A percentile compares a stretch with the other conserved stretches of the same genome.
Evolutionary conservation across 1,140 invertebrate species (phyloP).

Genomic region (Drosophila bipectinata): DNA sequence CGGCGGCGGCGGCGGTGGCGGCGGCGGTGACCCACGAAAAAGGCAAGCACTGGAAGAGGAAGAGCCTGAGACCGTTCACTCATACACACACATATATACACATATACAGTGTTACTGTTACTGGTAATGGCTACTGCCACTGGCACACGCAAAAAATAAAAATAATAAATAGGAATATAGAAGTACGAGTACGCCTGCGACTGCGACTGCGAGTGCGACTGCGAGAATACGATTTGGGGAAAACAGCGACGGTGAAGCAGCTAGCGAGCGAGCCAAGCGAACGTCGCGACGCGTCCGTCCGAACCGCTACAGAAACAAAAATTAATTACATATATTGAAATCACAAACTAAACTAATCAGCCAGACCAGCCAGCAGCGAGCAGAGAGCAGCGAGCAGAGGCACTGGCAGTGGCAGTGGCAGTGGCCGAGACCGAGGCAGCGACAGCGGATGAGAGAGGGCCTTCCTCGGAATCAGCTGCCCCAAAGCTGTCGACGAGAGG

Average conservation of each 20-base stretch:
- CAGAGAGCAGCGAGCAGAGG: slow-evolving; percentile 2
- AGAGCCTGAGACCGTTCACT: slow-evolving; percentile 5
- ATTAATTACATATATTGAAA: slow-evolving; percentile 80
- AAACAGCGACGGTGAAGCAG: slow-evolving; percentile 31
- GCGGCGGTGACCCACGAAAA: slow-evolving; percentile 5
- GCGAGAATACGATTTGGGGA: slow-evolving; percentile 12
- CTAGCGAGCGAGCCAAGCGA: slow-evolving; percentile 52
- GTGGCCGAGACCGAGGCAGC: neutral
- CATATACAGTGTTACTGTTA: slow-evolving; percentile 13
- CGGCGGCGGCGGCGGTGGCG: neutral
- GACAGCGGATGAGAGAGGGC: neutral
- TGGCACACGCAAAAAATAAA: slow-evolving; percentile 9
- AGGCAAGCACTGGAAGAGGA: slow-evolving; percentile 8
- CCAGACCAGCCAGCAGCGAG: slow-evolving; percentile 55
- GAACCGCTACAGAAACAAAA: slow-evolving; percentile 78
- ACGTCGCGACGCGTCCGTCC: slow-evolving; percentile 69
- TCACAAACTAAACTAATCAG: slow-evolving; percentile 81
- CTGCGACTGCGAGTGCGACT: slow-evolving; percentile 14
- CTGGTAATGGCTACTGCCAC: slow-evolving; percentile 4
- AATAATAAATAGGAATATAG: slow-evolving; percentile 24
- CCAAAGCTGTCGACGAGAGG: neutral
- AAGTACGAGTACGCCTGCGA: slow-evolving; percentile 11
- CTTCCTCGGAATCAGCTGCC: slow-evolving; percentile 22
- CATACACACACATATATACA: neutral
- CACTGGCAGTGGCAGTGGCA: too few relatives aligned